Conservation (phyloP, 2,113 vertebrate species). For the Agelaius phoeniceus region DNA sequence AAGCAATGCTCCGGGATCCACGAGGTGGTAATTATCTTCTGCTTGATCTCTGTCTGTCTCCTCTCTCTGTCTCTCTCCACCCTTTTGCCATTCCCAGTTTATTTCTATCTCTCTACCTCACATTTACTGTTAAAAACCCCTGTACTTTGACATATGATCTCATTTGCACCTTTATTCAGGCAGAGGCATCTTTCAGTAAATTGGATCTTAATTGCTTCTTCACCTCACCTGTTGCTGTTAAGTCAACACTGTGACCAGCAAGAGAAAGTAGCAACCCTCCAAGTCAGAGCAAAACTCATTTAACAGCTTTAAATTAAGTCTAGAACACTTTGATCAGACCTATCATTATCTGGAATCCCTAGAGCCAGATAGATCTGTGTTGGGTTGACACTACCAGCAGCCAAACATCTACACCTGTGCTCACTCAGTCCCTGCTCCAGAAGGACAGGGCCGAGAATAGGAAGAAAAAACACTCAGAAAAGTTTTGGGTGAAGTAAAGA, state of each 20-base stretch:
- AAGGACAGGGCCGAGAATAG: accelerated
- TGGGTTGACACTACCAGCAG: neutral
- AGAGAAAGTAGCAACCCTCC: neutral
- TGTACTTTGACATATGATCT: neutral
- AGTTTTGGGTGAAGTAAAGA: neutral
- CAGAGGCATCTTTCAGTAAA: neutral
- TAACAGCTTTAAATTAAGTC: neutral
- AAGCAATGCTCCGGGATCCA: neutral
- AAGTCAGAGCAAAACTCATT: neutral
- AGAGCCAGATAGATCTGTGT: neutral
- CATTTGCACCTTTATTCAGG: neutral
- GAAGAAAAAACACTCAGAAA: neutral
- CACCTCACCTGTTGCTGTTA: neutral
- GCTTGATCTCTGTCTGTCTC: neutral
- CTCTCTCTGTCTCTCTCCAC: too few species aligned
- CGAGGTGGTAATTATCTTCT: accelerated
- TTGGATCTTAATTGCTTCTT: neutral
- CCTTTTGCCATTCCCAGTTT: neutral
- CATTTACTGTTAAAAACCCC: neutral
- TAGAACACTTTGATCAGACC: neutral
- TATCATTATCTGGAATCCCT: neutral
- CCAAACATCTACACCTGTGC: neutral
- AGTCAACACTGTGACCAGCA: neutral
- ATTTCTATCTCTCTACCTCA: neutral
- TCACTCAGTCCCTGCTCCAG: neutral